Base-by-base conservation (phyloP, 2,797 vertebrate genomes). In the Atherinosoma microstoma region DNA sequence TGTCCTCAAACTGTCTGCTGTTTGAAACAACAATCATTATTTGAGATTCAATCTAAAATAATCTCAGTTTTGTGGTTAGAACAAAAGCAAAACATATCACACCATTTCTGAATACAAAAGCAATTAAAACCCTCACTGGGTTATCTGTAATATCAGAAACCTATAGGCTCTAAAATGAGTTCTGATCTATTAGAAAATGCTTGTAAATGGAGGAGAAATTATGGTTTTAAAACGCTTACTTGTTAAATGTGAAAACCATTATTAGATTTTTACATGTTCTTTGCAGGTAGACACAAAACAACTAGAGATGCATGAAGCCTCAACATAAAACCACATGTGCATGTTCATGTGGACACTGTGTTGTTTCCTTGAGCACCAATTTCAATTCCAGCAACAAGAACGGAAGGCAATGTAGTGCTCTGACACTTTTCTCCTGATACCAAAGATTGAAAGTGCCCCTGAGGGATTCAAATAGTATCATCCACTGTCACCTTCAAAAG, bases 301-400 rank as follows among this genome's bases (percentile, higher is more conserved):
- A 56, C 61, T 58, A 61, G 34, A 76, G 61, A 86, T 60, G 34
- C 32, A 73, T 51, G 8, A 64, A 65, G 51, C 49, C 57, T 60
- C 32, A 79, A 75, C 67, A 65, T 36, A 65, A 73, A 73, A 58
- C 66, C 35, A 7, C 29, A 13, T 40, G 64, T 67, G 67, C 73
- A 75, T 85, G 84, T 86, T 85, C 75, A 58, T 81, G 75, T 60
- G 78, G 85, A 90, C 85, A 86, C 73, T 57, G 69, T 83, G 76
- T 80, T 60, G 45, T 49, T 83, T 74, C 87, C 62, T 72, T 76
- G 67, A 93, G 92, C 89, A 93, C 91, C 91, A 79, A 86, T 87
- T 90, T 90, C 74, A 77, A 78, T 82, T 83, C 81, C 78, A 84
- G 71, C 80, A 63, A 80, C 56, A 79, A 64, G 76, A 90, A 79